Percentiles rank a stretch among this genome's conserved stretches.
phyloP scores from a whole-genome alignment of 2,113 vertebrate species.

The Eurystomus gularis region DNA sequence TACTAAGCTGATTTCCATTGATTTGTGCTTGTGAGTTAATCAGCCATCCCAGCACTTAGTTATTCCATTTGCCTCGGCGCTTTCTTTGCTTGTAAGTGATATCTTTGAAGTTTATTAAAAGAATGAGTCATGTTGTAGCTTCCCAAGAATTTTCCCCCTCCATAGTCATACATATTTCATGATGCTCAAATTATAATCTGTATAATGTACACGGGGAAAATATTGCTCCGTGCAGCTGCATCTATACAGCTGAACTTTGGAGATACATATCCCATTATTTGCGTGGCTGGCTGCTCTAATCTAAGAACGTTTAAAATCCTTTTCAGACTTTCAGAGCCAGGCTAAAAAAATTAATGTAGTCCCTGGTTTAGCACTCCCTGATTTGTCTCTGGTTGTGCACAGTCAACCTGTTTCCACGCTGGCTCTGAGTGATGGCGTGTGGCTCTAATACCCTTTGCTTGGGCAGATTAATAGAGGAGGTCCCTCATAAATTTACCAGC shows the following conservation, averaged over 20 bases:
- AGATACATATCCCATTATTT: not conserved
- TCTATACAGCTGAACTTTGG: not conserved
- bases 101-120: constrained; percentile 54
- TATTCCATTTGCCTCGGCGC: constrained; percentile 3
- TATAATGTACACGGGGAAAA: not conserved
- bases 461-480: not conserved
- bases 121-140: constrained; percentile 50
- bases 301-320: not conserved
- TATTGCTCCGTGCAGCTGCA: not conserved
- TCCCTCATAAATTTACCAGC: not conserved
- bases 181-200: constrained; percentile 20
- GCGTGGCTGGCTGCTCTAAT: not conserved
- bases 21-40: constrained; percentile 50
- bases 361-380: not conserved
- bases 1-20: constrained; percentile 56
- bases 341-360: not conserved
- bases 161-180: constrained; percentile 43
- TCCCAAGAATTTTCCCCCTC: not conserved
- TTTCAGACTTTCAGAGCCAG: not conserved
- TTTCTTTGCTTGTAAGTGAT: constrained; percentile 36
- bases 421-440: not conserved
- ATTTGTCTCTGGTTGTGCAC: not conserved
- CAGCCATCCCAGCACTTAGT: constrained; percentile 20
- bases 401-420: not conserved
- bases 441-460: not conserved